These are phyloP conservation scores for Helicoverpa zea DNA, from an alignment of 1,140 invertebrate genomes.

Conservation along the genomic window DNA sequence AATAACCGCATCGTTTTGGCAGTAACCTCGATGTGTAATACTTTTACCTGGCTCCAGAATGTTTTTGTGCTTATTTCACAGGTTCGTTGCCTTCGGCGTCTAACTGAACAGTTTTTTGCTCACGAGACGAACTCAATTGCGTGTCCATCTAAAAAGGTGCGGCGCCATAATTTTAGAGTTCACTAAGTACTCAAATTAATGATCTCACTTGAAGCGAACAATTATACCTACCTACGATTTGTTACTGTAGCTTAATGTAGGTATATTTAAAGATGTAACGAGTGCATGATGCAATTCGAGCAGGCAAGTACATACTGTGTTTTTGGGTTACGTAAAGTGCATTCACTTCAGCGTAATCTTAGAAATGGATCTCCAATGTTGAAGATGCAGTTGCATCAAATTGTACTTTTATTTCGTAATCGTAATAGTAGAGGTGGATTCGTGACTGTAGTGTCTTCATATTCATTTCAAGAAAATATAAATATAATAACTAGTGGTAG, in stretches of 20 bases:
- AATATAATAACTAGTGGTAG: too few relatives aligned
- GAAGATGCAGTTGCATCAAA: constrained; percentile 3
- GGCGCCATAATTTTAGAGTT: constrained; percentile 58
- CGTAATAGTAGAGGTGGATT: too few relatives aligned
- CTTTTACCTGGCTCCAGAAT: constrained; percentile 64
- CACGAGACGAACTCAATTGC: constrained; percentile 57
- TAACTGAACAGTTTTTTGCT: constrained; percentile 83
- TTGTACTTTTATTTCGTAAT: background rate
- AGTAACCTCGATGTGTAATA: constrained; percentile 53
- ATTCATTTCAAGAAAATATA: too few relatives aligned
- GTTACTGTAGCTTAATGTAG: background rate
- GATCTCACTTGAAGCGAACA: background rate
- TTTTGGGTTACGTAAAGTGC: constrained; percentile 12
- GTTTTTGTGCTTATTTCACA: constrained; percentile 74
- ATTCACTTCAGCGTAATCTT: constrained; percentile 2
- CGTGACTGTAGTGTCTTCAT: too few relatives aligned
- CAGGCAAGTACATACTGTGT: background rate
- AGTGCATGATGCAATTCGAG: background rate
- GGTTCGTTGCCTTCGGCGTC: constrained; percentile 79
- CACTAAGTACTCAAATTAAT: background rate
- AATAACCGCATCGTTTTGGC: constrained; percentile 48
- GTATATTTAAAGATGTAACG: background rate
- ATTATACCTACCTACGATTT: background rate
- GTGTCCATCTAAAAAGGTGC: constrained; percentile 66
- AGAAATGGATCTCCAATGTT: constrained; percentile 1